Conservation (phyloP, 2,888 invertebrate genomes). For the Chymomyza procnemis region DNA sequence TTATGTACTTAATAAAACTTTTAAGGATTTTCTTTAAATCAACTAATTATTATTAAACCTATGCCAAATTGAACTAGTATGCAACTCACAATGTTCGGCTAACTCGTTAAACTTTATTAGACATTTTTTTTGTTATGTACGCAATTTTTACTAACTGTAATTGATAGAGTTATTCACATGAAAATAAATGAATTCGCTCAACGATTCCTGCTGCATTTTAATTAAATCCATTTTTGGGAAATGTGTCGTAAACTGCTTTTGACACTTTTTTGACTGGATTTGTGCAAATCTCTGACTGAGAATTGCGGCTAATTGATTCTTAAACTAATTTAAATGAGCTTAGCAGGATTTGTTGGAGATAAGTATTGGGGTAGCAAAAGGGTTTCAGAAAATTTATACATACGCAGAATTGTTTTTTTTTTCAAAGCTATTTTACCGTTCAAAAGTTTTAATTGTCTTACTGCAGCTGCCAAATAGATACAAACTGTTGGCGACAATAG, state of each 20-base stretch:
- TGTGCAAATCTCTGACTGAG: conserved; percentile 47
- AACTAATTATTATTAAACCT: too few species aligned
- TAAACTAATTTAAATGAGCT: conserved; percentile 62
- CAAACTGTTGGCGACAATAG: too few species aligned
- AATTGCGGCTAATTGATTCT: conserved; percentile 56
- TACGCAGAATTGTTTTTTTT: too few species aligned
- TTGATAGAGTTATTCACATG: neutral
- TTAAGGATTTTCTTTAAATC: neutral
- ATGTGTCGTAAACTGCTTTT: conserved; percentile 33
- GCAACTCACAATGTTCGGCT: too few species aligned
- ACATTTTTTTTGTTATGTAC: too few species aligned
- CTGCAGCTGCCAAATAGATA: neutral
- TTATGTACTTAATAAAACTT: neutral
- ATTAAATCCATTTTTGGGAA: neutral
- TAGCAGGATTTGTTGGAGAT: conserved; percentile 10
- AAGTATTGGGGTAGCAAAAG: neutral
- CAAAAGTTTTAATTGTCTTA: neutral
- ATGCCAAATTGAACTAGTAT: neutral
- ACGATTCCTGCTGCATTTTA: neutral
- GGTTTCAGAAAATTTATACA: too few species aligned
- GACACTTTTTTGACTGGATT: conserved; percentile 64
- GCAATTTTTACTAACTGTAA: neutral
- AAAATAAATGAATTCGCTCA: neutral
- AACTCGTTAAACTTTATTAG: too few species aligned
- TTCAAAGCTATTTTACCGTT: neutral